A percentile compares a stretch with the other conserved stretches of the same genome.
Evolutionary conservation across 2,113 vertebrate species (phyloP).

Genomic region (Orthonyx spaldingii): DNA sequence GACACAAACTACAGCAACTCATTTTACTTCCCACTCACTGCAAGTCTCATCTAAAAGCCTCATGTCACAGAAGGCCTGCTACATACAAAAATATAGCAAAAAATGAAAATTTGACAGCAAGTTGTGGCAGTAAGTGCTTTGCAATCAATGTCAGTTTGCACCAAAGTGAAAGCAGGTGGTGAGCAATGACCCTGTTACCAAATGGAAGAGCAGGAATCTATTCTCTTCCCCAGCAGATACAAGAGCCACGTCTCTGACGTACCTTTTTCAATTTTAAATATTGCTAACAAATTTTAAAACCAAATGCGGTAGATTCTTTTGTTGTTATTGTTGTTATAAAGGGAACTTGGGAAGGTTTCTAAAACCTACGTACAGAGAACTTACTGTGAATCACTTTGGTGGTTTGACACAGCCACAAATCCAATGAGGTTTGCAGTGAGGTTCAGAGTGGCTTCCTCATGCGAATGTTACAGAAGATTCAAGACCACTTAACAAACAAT

Average conservation of each 20-base stretch:
- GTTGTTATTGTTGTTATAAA: not conserved
- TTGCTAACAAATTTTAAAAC: not conserved
- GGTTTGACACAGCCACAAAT: not conserved
- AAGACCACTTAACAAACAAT: not conserved
- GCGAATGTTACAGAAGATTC: not conserved
- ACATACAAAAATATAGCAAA: not conserved
- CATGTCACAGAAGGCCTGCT: constrained; percentile 14
- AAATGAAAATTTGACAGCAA: constrained; percentile 16
- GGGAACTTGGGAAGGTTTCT: not conserved
- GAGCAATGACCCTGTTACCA: constrained; percentile 27
- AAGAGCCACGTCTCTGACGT: not conserved
- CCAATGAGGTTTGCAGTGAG: not conserved
- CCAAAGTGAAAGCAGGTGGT: constrained; percentile 32
- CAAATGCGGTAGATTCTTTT: not conserved
- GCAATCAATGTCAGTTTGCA: constrained; percentile 7
- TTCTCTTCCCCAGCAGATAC: not conserved
- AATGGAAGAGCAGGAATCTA: not conserved
- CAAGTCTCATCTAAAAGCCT: constrained; percentile 24
- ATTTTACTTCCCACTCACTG: constrained; percentile 34
- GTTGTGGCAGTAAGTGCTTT: constrained; percentile 41
- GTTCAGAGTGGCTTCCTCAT: not conserved
- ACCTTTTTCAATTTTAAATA: not conserved
- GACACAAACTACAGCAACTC: constrained; percentile 2
- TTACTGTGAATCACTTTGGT: not conserved
- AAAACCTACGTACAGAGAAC: not conserved